Evolutionary conservation across 2,113 vertebrate genomes (phyloP).

Genomic region (Tenrec ecaudatus): DNA sequence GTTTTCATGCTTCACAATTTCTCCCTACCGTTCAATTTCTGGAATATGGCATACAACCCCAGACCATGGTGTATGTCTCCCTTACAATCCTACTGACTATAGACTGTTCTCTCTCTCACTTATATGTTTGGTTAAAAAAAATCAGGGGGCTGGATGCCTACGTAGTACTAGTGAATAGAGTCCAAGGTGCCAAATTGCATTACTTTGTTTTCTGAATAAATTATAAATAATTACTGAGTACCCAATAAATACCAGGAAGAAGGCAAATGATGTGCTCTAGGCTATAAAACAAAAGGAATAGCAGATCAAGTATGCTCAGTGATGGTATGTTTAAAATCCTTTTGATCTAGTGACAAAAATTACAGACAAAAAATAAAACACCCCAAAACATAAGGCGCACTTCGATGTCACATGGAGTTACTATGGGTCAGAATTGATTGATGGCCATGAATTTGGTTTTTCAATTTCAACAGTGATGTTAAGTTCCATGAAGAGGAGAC

Average conservation of each 20-base stretch:
- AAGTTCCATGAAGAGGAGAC: background rate
- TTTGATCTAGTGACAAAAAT: background rate
- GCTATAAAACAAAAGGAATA: background rate
- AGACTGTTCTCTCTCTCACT: background rate
- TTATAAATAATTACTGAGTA: background rate
- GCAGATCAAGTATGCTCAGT: background rate
- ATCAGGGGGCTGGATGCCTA: background rate
- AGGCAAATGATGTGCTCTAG: background rate
- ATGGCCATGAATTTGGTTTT: background rate
- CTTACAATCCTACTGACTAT: background rate
- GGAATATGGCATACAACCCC: background rate
- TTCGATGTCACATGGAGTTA: background rate
- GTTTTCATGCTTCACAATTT: background rate
- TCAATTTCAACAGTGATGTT: background rate
- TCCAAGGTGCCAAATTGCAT: background rate
- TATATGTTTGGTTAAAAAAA: too few species aligned
- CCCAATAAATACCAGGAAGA: background rate
- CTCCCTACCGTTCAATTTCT: background rate
- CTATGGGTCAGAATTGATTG: background rate
- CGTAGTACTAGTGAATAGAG: background rate
- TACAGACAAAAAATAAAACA: background rate
- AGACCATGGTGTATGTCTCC: too few species aligned
- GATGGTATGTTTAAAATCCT: background rate
- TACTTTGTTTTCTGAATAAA: background rate
- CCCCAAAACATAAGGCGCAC: background rate